A percentile compares a stretch with the other conserved stretches of the same genome.
Evolutionary conservation across 2,113 vertebrate genomes (phyloP).

Genomic region (human (Homo sapiens)): DNA sequence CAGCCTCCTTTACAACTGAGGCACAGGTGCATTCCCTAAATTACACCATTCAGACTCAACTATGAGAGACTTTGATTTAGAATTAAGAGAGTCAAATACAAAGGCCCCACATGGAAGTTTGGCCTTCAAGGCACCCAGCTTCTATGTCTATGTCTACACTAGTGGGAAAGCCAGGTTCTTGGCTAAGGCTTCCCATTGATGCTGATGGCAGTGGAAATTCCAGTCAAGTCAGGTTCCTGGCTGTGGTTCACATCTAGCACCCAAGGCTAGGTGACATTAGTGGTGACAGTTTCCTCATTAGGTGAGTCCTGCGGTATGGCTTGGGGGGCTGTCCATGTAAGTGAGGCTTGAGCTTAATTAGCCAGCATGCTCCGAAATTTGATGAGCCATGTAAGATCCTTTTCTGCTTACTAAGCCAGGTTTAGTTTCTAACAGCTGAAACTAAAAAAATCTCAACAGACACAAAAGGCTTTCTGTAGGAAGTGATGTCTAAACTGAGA

Average conservation of each 20-base stretch:
- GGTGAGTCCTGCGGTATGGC: neutral
- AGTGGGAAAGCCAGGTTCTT: neutral
- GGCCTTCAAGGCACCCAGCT: neutral
- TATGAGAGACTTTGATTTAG: neutral
- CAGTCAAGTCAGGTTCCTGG: neutral
- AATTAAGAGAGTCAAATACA: neutral
- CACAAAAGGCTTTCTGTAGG: neutral
- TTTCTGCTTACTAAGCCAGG: conserved; percentile 54
- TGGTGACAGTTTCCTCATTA: neutral
- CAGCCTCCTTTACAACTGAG: neutral
- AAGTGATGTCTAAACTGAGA: conserved; percentile 22
- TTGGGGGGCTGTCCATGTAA: neutral
- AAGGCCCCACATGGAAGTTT: neutral
- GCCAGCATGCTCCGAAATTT: conserved; percentile 23
- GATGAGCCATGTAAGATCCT: conserved; percentile 39
- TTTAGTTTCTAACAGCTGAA: conserved; percentile 31
- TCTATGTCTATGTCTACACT: neutral
- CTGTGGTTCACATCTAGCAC: neutral
- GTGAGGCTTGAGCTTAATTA: neutral
- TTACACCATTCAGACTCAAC: neutral
- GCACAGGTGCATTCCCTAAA: neutral
- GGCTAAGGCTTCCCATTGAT: neutral
- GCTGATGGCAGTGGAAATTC: neutral
- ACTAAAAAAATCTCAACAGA: neutral
- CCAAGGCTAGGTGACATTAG: neutral